Conservation (phyloP, 2,888 invertebrate genomes). For the Synergus gifuensis region DNA sequence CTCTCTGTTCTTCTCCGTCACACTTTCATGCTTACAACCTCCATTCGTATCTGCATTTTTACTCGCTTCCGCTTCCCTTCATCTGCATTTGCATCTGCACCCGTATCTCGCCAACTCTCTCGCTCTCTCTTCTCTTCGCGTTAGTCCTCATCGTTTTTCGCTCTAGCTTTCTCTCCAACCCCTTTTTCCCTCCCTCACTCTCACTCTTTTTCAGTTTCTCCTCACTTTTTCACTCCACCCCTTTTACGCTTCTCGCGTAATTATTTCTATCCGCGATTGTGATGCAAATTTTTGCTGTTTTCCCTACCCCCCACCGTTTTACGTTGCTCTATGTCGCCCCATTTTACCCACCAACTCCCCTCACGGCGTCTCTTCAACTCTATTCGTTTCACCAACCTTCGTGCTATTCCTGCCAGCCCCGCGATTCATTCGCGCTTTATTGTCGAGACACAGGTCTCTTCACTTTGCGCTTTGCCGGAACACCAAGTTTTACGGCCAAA, state of each 20-base stretch:
- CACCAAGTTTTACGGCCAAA: conserved; percentile 53
- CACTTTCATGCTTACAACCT: background rate
- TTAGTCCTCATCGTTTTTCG: conserved; percentile 26
- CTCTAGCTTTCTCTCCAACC: conserved; percentile 43
- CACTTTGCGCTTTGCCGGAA: conserved; percentile 49
- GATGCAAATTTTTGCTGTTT: conserved; percentile 76
- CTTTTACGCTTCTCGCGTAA: conserved; percentile 73
- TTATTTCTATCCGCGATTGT: conserved; percentile 77
- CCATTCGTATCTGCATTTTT: conserved; percentile 60
- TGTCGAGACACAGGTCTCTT: conserved; percentile 55
- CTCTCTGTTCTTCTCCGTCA: conserved; percentile 6
- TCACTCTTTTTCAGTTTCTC: conserved; percentile 50
- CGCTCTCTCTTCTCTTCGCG: conserved; percentile 26
- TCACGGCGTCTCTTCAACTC: conserved; percentile 15
- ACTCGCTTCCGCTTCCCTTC: conserved; percentile 60
- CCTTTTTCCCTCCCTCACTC: conserved; percentile 52
- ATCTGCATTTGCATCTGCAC: conserved; percentile 56
- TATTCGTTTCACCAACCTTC: conserved; percentile 45
- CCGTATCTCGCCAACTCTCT: conserved; percentile 45
- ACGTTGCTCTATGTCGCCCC: conserved; percentile 51
- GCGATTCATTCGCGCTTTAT: conserved; percentile 63
- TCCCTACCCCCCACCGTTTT: conserved; percentile 49
- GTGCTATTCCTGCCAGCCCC: conserved; percentile 45
- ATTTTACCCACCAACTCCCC: conserved; percentile 27
- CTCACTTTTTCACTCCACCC: conserved; percentile 51